A percentile compares a stretch with the other conserved stretches of the same genome.
Evolutionary conservation across 2,888 invertebrate genomes (phyloP).

Genomic region (Pyrgus malvae): DNA sequence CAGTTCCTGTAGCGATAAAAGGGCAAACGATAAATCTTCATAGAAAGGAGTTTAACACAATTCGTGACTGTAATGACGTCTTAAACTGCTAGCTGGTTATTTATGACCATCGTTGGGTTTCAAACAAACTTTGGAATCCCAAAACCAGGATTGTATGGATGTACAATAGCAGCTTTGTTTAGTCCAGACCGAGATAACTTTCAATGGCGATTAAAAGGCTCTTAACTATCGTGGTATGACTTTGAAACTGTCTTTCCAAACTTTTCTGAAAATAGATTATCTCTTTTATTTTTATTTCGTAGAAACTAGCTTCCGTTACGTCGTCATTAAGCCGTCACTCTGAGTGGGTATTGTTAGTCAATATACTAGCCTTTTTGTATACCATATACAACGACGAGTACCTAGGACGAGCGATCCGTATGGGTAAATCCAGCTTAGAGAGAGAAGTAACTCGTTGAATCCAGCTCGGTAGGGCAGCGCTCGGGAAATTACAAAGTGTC

Average conservation of each 20-base stretch:
- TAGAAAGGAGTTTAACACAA: conserved; percentile 57
- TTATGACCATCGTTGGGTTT: conserved; percentile 47
- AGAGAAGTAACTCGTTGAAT: too few relatives aligned
- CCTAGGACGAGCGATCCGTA: too few relatives aligned
- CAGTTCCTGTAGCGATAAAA: conserved; percentile 36
- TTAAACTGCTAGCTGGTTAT: conserved; percentile 42
- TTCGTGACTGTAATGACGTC: conserved; percentile 69
- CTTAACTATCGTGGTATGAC: not conserved
- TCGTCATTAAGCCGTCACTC: not conserved
- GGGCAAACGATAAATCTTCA: conserved; percentile 58
- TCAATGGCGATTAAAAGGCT: not conserved
- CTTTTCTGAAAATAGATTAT: not conserved
- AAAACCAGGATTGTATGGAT: conserved; percentile 19
- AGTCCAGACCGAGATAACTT: not conserved
- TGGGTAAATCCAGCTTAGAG: too few relatives aligned
- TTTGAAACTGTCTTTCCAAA: not conserved
- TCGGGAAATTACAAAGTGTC: too few relatives aligned
- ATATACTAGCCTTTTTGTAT: too few relatives aligned
- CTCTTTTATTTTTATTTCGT: not conserved
- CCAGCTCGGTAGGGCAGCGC: too few relatives aligned
- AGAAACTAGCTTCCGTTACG: not conserved
- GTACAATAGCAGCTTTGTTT: conserved; percentile 5
- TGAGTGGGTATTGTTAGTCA: too few relatives aligned
- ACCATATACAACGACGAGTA: too few relatives aligned
- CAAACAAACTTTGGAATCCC: conserved; percentile 10